Conservation (phyloP, 2,797 vertebrate genomes). For the Lepilemur septentrionalis region DNA sequence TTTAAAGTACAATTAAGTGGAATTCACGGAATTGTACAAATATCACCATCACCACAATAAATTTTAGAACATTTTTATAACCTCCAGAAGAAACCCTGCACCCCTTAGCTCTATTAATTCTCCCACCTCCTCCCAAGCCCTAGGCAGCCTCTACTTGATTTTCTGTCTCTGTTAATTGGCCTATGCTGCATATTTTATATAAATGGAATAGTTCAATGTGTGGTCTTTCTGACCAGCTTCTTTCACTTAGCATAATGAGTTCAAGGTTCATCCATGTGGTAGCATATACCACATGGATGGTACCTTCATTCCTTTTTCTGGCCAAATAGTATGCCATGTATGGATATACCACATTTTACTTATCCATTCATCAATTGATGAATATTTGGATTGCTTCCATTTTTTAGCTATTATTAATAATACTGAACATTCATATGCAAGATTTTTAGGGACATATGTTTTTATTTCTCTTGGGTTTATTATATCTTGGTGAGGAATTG, state of each 20-base stretch:
- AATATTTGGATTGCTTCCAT: not conserved
- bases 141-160: not conserved
- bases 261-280: not conserved
- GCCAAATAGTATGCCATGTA: not conserved
- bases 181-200: not conserved
- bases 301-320: not conserved
- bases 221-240: not conserved
- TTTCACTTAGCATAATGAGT: not conserved
- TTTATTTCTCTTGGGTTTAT: not conserved
- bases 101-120: not conserved
- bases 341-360: not conserved
- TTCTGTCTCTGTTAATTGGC: not conserved
- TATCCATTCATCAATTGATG: not conserved
- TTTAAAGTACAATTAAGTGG: not conserved
- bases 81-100: not conserved
- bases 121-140: not conserved
- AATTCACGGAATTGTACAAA: not conserved
- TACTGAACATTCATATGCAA: not conserved
- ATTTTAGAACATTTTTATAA: conserved; percentile 13
- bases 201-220: not conserved
- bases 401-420: not conserved
- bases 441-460: not conserved
- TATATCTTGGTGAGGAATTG: not conserved
- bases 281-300: not conserved
- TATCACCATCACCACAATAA: not conserved